These are phyloP conservation scores for Pseudomyrmex gracilis DNA, from an alignment of 1,140 invertebrate genomes.

Conservation along the genomic window DNA sequence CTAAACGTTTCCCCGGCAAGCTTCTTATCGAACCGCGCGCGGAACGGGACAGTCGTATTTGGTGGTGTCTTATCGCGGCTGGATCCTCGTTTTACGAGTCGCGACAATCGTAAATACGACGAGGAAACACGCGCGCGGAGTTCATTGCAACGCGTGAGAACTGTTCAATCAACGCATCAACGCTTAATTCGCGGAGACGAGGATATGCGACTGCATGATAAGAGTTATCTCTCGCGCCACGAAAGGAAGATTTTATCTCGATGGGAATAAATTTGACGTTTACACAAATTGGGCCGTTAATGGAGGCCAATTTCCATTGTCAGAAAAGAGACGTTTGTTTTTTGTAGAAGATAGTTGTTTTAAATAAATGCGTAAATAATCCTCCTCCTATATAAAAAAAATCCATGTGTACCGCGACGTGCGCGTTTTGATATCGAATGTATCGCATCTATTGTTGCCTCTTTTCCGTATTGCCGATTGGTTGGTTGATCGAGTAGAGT, in stretches of 20 bases:
- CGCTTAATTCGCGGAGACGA: slow-evolving; percentile 36
- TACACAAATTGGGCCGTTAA: slow-evolving; percentile 7
- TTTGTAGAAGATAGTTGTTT: background rate
- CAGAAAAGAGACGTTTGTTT: background rate
- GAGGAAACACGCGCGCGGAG: slow-evolving; percentile 1
- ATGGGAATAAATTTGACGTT: background rate
- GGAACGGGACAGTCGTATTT: background rate
- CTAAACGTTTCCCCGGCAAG: slow-evolving; percentile 22
- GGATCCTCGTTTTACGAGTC: slow-evolving; percentile 64
- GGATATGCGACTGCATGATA: slow-evolving; percentile 8
- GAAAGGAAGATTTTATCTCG: slow-evolving; percentile 32
- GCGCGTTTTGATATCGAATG: too few species aligned
- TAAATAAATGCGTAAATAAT: background rate
- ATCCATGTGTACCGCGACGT: too few species aligned
- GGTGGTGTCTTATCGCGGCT: slow-evolving; percentile 39
- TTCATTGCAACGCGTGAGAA: slow-evolving; percentile 39
- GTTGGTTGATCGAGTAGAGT: too few species aligned
- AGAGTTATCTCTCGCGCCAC: background rate
- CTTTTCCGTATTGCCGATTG: too few species aligned
- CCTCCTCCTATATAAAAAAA: too few species aligned
- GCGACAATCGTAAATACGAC: slow-evolving; percentile 62
- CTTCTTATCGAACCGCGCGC: slow-evolving; percentile 55
- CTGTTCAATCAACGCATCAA: slow-evolving; percentile 44
- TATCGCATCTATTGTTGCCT: too few species aligned
- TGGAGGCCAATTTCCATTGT: background rate